Base-by-base conservation (phyloP, 2,888 invertebrate genomes). In the Nomada flava region DNA sequence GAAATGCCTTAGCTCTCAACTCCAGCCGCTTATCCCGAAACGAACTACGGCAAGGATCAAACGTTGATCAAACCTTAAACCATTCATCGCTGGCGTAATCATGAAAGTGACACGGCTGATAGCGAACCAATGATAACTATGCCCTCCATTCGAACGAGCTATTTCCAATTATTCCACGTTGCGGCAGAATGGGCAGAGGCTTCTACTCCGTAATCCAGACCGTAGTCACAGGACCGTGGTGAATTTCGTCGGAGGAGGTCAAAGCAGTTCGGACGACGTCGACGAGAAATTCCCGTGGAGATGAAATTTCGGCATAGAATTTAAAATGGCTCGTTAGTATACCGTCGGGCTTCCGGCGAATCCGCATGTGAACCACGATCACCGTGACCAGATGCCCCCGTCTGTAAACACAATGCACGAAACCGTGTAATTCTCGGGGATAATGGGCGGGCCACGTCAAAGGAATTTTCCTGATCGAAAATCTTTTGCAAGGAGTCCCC, bases 301-400 rank as follows among this genome's bases (percentile, higher is more conserved):
- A 83, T 82, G 83, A 78, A 83, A 77, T 76, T 82, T 73, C 76
- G 50, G 64, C 15, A 4, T 29, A 68, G 79, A 83, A 83, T 79
- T 83, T 79, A 71, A 83, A 83, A 74, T 67, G 75, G 83, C 76
- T 75, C 74, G 83, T 83, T 83, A 83, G 78, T 64, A 52, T 53
- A 78, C 62, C 63, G 64, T 70, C 53, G 44, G 42, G 59, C 53
- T 64, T 10, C 42, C 50, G 55, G 55, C n/a, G 47, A 23, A 79
- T 79, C 70, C 44, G 62, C 72, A 82, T 62, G 67, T 15, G 71
- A 53, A 72, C 72, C 60, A 69, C 36, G 53, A 29, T 55, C 53
- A 7, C 53, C 15, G 20, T 23, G 15, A 2, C 3, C 53, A 10
- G 13, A 23, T 42, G 80, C 57, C 67, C 57, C 52, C 63, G 36